These are phyloP conservation scores for Cephalopholis sonnerati DNA, from an alignment of 2,113 vertebrate species.

Conservation along the genomic window DNA sequence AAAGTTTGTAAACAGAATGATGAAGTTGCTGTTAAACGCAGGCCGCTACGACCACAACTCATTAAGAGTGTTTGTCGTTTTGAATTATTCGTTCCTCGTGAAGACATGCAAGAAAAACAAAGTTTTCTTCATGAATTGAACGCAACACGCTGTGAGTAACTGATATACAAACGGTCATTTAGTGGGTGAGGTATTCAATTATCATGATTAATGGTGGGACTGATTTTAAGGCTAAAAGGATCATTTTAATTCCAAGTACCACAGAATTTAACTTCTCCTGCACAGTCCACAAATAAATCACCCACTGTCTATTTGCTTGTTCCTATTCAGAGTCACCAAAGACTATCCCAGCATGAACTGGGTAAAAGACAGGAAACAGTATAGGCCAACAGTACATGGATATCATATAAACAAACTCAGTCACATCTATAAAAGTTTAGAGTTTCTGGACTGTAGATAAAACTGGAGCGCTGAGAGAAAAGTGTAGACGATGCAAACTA, in stretches of 20 bases:
- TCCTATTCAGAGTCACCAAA: constrained; percentile 4
- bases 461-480: constrained; percentile 6
- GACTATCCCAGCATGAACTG: constrained; percentile 24
- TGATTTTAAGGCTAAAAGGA: background rate
- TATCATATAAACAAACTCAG: background rate
- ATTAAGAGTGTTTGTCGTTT: too few species aligned
- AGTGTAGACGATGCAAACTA: background rate
- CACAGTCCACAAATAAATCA: background rate
- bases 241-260: background rate
- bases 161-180: too few species aligned
- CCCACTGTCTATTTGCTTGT: background rate
- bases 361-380: background rate
- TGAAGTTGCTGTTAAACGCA: too few species aligned
- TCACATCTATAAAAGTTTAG: background rate
- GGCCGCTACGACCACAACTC: too few species aligned
- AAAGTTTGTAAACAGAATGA: too few species aligned
- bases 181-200: too few species aligned
- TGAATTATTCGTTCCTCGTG: too few species aligned
- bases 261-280: background rate
- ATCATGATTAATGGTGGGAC: background rate
- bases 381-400: background rate
- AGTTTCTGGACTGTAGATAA: background rate
- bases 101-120: too few species aligned
- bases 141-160: too few species aligned
- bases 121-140: too few species aligned